Evolutionary conservation across 2,888 invertebrate genomes (phyloP).

Genomic region (Aleiodes leptofemur): DNA sequence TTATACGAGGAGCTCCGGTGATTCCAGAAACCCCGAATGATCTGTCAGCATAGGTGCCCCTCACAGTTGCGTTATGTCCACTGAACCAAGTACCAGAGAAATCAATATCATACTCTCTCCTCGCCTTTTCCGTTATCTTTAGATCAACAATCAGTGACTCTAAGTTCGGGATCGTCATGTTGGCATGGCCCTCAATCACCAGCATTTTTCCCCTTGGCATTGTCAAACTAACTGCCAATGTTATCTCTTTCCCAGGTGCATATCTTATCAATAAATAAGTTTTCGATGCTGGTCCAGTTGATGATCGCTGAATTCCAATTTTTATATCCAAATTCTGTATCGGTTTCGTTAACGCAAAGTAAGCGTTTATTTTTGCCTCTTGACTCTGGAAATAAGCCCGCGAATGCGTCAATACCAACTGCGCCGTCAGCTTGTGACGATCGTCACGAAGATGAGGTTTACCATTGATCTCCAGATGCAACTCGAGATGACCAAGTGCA

Average conservation of each 20-base stretch:
- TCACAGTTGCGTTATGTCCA: slow-evolving; percentile 82
- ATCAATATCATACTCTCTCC: slow-evolving; percentile 83
- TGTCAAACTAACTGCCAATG: slow-evolving; percentile 78
- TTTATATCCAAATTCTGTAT: slow-evolving; percentile 82
- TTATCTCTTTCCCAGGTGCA: slow-evolving; percentile 80
- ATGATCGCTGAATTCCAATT: slow-evolving; percentile 77
- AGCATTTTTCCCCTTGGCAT: slow-evolving; percentile 83
- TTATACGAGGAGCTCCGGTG: slow-evolving; percentile 65
- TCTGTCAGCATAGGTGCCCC: slow-evolving; percentile 86
- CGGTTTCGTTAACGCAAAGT: slow-evolving; percentile 81
- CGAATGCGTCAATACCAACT: slow-evolving; percentile 80
- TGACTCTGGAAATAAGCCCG: slow-evolving; percentile 78
- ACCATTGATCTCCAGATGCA: slow-evolving; percentile 83
- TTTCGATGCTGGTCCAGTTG: slow-evolving; percentile 78
- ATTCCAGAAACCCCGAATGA: slow-evolving; percentile 77
- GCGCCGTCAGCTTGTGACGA: slow-evolving; percentile 79
- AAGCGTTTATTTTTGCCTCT: slow-evolving; percentile 80
- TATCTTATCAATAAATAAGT: slow-evolving; percentile 77
- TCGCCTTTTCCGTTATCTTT: slow-evolving; percentile 82
- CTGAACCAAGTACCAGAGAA: slow-evolving; percentile 88
- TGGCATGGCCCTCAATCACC: slow-evolving; percentile 83
- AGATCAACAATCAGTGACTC: slow-evolving; percentile 82
- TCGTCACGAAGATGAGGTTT: slow-evolving; percentile 79
- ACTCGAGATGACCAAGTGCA: slow-evolving; percentile 84
- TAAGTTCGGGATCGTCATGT: slow-evolving; percentile 85